Base-by-base conservation (phyloP, 2,113 vertebrate species). In the Callionymus lyra region DNA sequence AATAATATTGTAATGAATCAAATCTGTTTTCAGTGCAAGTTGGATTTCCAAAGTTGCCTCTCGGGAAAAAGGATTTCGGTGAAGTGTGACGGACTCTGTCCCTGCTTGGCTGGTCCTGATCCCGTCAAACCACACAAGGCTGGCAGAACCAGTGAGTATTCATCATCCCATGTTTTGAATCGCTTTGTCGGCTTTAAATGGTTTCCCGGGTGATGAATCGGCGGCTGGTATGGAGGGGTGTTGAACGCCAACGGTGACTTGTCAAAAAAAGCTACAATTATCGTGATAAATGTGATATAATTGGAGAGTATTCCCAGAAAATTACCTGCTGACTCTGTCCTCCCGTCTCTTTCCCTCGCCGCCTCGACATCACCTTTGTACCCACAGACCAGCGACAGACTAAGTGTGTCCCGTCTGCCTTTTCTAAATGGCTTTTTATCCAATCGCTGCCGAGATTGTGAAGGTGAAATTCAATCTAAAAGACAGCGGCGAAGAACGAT, bases 11-110 rank as follows among this genome's bases (percentile, higher is more conserved):
- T 27, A 27, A 27, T 27, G 21, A 27, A 14, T 12, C 17, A 1
- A 19, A 2, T 15, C 34, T 8, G 8, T 34, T 34, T 36, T 10
- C 76, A 98, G 93, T 98, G 94, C 81, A 98, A 97, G 69, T 55
- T 98, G 86, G 92, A 97, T 49, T 96, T 93, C 60, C 92, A 96
- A 21, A 86, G 87, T 0, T 98, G 94, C 56, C 82, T 88, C 41
- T 87, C 90, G n/a, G 84, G 84, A 31, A 97, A 92, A 78, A 82
- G 73, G 35, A 84, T 95, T 75, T 74, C 80, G 12, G 61, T 74
- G 16, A 90, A 79, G 53, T 98, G 94, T 18, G 89, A 94, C 9
- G 92, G 92, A 8, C 83, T 89, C 12, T 98, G 94, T 47, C 94
- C 93, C 0, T 98, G 94, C 57, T 81, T 91, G 41, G 86, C 87